Conservation (phyloP, 1,140 invertebrate species). For the Drosophila nikananu region DNA sequence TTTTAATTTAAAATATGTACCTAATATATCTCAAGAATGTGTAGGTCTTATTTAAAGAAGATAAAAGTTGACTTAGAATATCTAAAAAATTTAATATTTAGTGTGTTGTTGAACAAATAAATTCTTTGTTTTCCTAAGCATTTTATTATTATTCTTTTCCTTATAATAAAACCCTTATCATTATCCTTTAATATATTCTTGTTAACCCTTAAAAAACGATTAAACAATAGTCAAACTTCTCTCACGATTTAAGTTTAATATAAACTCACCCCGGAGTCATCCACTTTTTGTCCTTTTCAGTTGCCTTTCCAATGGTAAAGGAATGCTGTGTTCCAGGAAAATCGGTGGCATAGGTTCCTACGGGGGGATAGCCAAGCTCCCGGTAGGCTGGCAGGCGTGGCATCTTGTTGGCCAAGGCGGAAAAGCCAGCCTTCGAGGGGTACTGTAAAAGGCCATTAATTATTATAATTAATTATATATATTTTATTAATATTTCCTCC, state of each 20-base stretch:
- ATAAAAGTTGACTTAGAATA: no score
- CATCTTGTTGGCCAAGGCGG: conserved; percentile 68
- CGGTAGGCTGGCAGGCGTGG: conserved; percentile 44
- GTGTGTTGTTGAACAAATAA: no score
- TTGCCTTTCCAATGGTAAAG: conserved; percentile 51
- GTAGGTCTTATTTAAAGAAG: no score
- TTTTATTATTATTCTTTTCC: neutral
- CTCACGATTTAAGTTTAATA: neutral
- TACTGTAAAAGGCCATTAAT: conserved; percentile 42
- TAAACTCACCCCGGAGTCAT: conserved; percentile 65
- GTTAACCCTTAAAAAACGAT: neutral
- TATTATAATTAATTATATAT: no score
- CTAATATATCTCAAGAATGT: no score
- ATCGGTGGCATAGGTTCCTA: conserved; percentile 62
- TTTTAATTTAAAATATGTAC: no score
- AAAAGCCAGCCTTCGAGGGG: conserved; percentile 69
- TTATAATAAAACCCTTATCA: neutral
- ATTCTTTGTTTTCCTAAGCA: no score
- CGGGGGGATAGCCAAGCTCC: conserved; percentile 40
- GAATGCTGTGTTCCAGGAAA: conserved; percentile 20
- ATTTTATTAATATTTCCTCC: no score
- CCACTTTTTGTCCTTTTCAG: conserved; percentile 39
- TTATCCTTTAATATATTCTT: neutral
- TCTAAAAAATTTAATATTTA: no score
- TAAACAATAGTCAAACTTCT: neutral